phyloP scores from a whole-genome alignment of 2,113 vertebrate genomes.

The Haplotaxodon microlepis region DNA sequence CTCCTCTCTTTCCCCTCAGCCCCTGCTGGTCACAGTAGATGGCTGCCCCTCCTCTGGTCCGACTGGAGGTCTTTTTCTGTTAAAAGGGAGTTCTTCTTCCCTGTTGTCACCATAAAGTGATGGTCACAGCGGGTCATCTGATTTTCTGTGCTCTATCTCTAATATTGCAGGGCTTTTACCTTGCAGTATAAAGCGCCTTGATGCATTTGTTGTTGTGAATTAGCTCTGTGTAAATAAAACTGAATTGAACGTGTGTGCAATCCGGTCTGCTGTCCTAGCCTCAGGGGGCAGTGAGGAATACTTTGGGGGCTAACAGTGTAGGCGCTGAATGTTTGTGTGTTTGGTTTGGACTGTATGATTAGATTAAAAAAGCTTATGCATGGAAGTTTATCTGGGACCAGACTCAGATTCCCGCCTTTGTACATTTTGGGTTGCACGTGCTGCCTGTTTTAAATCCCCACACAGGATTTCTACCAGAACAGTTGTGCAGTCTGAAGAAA shows the following conservation, averaged over 20 bases:
- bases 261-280: background rate
- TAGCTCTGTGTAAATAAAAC: background rate
- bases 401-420: background rate
- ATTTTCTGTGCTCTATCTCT: background rate
- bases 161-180: background rate
- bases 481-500: background rate
- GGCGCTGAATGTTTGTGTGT: rapidly evolving
- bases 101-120: background rate
- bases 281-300: background rate
- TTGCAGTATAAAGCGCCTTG: background rate
- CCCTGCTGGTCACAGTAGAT: background rate
- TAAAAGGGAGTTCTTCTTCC: background rate
- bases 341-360: background rate
- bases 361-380: background rate
- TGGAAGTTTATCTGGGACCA: background rate
- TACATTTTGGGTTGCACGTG: background rate
- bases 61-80: background rate
- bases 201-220: background rate
- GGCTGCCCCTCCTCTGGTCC: background rate
- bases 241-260: background rate
- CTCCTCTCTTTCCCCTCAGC: background rate
- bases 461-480: background rate
- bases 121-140: background rate
- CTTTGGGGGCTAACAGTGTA: background rate
- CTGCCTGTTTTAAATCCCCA: background rate